phyloP scores from a whole-genome alignment of 2,113 vertebrate species.

The Pteruthius melanotis region DNA sequence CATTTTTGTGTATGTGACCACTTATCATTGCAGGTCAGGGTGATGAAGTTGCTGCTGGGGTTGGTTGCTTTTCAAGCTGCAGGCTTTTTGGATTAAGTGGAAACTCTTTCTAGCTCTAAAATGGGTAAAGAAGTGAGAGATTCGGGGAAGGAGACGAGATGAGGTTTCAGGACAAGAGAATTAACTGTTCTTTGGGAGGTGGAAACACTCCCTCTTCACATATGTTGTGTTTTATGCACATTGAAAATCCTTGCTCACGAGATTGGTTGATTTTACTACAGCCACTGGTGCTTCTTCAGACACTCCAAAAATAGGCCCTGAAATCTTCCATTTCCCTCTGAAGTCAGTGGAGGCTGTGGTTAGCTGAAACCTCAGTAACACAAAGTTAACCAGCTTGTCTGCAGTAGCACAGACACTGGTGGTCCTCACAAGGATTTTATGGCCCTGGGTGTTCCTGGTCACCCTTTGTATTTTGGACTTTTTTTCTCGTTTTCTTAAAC shows the following conservation, averaged over 20 bases:
- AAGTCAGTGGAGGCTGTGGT: background rate
- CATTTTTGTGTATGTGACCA: background rate
- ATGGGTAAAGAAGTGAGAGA: background rate
- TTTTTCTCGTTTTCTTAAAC: background rate
- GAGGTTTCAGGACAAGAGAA: background rate
- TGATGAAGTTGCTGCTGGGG: background rate
- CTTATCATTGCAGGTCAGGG: background rate
- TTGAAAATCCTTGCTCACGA: background rate
- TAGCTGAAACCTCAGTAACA: background rate
- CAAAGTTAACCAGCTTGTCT: background rate
- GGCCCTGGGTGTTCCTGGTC: background rate
- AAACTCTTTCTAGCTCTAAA: background rate
- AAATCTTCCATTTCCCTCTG: background rate
- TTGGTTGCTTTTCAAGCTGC: background rate
- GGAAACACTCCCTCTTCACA: background rate
- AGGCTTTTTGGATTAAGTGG: background rate
- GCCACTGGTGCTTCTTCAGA: background rate
- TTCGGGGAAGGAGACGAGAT: background rate
- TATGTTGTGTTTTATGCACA: background rate
- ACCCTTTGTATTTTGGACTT: background rate
- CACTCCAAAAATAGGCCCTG: background rate
- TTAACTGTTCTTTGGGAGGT: background rate
- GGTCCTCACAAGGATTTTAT: background rate
- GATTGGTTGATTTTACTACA: background rate
- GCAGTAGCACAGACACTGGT: fast-evolving